A percentile compares a stretch with the other conserved stretches of the same genome.
Evolutionary conservation across 2,888 invertebrate genomes (phyloP).

Genomic region (Girardia tigrina): DNA sequence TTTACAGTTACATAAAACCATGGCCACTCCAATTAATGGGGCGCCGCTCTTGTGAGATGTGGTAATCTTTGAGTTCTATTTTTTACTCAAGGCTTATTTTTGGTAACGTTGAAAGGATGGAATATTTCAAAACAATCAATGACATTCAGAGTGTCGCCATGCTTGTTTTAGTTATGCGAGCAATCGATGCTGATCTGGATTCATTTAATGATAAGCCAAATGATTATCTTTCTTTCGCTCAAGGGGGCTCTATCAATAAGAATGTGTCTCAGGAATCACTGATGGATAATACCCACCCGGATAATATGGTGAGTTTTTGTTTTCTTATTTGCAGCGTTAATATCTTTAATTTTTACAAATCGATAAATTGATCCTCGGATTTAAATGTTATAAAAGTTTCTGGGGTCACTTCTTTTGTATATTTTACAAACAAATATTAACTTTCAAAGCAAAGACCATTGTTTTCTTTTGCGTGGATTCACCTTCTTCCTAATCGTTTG

Average conservation of each 20-base stretch:
- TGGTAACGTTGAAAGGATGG: not conserved
- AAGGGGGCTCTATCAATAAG: not conserved
- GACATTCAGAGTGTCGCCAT: slow-evolving; percentile 2
- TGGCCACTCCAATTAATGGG: not conserved
- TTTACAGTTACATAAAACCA: not conserved
- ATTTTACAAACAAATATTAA: too few relatives aligned
- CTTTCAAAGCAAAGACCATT: too few relatives aligned
- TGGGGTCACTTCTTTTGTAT: too few relatives aligned
- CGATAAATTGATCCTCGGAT: too few relatives aligned
- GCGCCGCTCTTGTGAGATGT: not conserved
- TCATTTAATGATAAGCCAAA: not conserved
- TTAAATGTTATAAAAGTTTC: too few relatives aligned
- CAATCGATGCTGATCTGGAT: slow-evolving; percentile 1
- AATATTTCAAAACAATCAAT: not conserved
- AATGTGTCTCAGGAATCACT: slow-evolving; percentile 7
- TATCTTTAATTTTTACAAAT: too few relatives aligned
- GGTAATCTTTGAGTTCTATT: not conserved
- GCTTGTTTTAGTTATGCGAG: not conserved
- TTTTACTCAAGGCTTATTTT: too few relatives aligned
- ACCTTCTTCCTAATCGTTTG: too few relatives aligned
- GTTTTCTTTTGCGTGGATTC: too few relatives aligned
- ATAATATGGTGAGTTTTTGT: not conserved
- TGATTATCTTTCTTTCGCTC: not conserved
- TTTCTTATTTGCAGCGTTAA: too few relatives aligned
- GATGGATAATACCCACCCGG: not conserved